phyloP scores from a whole-genome alignment of 2,113 vertebrate species.

The Etia nguti region DNA sequence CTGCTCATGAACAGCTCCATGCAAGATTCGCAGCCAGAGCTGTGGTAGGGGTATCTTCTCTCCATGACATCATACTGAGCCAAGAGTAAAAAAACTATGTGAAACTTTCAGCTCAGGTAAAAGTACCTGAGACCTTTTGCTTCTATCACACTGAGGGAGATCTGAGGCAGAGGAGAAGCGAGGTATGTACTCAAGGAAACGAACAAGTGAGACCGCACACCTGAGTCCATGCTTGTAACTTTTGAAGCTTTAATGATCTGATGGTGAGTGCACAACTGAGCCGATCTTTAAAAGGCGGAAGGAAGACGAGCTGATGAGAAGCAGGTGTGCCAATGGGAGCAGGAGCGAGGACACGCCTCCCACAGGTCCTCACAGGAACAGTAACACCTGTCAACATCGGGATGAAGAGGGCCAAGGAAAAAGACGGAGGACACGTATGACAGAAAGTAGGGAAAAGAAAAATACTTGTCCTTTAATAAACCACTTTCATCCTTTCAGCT shows the following conservation, averaged over 20 bases:
- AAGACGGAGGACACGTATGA: background rate
- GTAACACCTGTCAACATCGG: background rate
- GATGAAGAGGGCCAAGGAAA: background rate
- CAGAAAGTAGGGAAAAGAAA: background rate
- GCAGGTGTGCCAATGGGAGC: background rate
- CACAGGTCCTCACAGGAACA: background rate
- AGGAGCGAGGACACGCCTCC: background rate
- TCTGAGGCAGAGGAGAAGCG: background rate
- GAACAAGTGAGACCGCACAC: rapidly evolving
- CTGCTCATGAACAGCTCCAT: background rate
- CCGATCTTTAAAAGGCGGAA: background rate
- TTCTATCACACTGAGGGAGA: background rate
- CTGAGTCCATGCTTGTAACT: background rate
- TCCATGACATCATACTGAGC: background rate
- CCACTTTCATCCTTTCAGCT: background rate
- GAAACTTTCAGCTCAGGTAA: background rate
- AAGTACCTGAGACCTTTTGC: background rate
- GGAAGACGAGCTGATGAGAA: background rate
- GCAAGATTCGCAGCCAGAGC: background rate
- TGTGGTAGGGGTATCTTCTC: background rate
- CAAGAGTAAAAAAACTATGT: rapidly evolving
- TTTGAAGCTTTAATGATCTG: background rate
- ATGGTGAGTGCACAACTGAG: background rate
- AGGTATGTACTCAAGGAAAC: background rate
- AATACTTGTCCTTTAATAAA: background rate